Evolutionary conservation across 1,140 invertebrate genomes (phyloP).

Genomic region (Hesperophylax magnus): DNA sequence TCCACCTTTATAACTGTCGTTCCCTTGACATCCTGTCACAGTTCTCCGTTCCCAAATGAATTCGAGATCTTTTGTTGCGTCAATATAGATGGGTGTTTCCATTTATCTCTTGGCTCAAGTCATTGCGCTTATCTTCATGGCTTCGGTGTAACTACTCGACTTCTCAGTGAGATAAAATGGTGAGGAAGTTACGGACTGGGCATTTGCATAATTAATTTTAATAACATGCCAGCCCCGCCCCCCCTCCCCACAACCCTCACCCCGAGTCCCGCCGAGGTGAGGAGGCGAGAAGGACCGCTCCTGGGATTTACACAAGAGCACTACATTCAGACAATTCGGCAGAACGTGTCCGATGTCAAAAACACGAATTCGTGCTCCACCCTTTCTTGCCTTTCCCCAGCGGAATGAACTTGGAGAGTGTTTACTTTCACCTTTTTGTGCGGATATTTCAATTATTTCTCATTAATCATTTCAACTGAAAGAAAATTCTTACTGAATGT

Average conservation of each 20-base stretch:
- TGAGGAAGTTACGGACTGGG: constrained; percentile 31
- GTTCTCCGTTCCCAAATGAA: neutral
- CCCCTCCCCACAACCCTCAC: too few relatives aligned
- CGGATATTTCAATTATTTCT: constrained; percentile 28
- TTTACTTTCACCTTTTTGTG: constrained; percentile 26
- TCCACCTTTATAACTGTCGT: too few relatives aligned
- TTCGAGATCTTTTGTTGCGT: constrained; percentile 1
- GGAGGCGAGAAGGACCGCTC: neutral
- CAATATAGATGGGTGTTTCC: neutral
- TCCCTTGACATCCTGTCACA: too few relatives aligned
- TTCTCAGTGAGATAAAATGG: constrained; percentile 27
- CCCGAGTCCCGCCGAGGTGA: neutral
- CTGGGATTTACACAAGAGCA: constrained; percentile 9
- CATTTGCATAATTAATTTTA: constrained; percentile 45
- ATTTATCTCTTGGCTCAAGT: neutral
- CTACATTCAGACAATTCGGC: constrained; percentile 32
- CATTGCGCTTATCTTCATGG: constrained; percentile 9
- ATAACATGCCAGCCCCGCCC: constrained; percentile 2
- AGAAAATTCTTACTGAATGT: neutral
- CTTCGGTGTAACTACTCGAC: constrained; percentile 11
- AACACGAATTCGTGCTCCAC: constrained; percentile 35
- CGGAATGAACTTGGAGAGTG: constrained; percentile 13
- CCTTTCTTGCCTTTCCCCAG: neutral
- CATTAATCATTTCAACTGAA: constrained; percentile 7
- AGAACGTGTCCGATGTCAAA: constrained; percentile 39